Evolutionary conservation across 2,888 invertebrate species (phyloP).

Genomic region (Phyto melanocephala): DNA sequence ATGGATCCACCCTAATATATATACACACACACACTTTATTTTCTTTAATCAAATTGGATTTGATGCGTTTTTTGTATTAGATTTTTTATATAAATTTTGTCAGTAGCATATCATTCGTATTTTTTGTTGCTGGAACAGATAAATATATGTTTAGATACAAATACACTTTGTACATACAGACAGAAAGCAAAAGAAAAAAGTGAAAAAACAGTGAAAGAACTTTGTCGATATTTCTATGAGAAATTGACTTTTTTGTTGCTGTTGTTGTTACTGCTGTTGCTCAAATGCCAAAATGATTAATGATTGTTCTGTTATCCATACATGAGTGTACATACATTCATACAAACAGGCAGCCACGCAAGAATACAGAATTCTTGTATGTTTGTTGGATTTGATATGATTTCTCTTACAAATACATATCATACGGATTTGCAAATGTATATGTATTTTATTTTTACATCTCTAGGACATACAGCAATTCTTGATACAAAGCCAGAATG

Average conservation of each 20-base stretch:
- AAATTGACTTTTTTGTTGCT: constrained; percentile 74
- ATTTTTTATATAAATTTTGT: constrained; percentile 54
- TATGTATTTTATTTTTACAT: constrained; percentile 31
- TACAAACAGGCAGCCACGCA: constrained; percentile 10
- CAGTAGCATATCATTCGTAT: constrained; percentile 66
- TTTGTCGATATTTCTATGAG: constrained; percentile 73
- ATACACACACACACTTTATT: constrained; percentile 14
- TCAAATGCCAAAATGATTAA: constrained; percentile 73
- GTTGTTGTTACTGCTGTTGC: constrained; percentile 64
- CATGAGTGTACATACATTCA: constrained; percentile 39
- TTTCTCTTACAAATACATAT: constrained; percentile 62
- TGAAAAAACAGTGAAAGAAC: too few relatives aligned
- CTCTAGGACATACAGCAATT: too few relatives aligned
- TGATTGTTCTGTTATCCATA: constrained; percentile 71
- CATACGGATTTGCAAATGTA: constrained; percentile 36
- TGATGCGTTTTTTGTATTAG: constrained; percentile 63
- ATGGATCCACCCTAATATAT: too few relatives aligned
- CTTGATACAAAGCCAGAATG: constrained; percentile 36
- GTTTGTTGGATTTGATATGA: constrained; percentile 67
- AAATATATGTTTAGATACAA: constrained; percentile 38
- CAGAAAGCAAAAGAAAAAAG: constrained; percentile 18
- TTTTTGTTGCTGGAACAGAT: constrained; percentile 54
- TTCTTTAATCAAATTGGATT: constrained; percentile 66
- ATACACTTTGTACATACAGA: constrained; percentile 50
- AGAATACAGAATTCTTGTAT: constrained; percentile 33